Evolutionary conservation across 2,888 invertebrate genomes (phyloP).

Genomic region (Nomada ruficornis): DNA sequence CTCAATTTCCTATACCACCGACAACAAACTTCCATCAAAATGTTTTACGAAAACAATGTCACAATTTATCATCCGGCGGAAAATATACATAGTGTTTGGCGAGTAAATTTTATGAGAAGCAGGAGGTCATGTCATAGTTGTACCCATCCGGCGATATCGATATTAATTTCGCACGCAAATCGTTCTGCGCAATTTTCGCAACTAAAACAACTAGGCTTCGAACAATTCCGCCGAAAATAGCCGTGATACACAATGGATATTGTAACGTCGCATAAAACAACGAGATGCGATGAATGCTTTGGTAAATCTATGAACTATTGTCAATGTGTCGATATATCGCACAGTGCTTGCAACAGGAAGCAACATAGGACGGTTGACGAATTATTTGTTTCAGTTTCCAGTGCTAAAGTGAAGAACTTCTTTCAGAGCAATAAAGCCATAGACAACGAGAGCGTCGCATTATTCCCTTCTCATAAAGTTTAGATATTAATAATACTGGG

Average conservation of each 20-base stretch:
- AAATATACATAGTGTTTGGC: not conserved
- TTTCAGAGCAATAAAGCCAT: too few relatives aligned
- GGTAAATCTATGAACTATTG: constrained; percentile 56
- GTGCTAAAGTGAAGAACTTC: too few relatives aligned
- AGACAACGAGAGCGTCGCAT: too few relatives aligned
- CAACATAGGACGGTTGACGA: constrained; percentile 28
- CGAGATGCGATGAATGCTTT: constrained; percentile 41
- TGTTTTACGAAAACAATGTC: not conserved
- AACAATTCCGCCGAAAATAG: constrained; percentile 40
- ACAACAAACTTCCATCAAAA: not conserved
- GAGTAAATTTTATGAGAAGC: not conserved
- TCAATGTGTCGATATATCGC: constrained; percentile 44
- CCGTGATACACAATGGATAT: constrained; percentile 18
- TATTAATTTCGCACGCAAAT: constrained; percentile 6
- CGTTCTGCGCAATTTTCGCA: not conserved
- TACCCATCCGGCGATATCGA: not conserved
- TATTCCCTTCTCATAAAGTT: too few relatives aligned
- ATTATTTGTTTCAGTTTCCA: constrained; percentile 18
- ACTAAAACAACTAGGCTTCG: not conserved
- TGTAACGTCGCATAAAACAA: constrained; percentile 36
- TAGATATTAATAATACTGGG: too few relatives aligned
- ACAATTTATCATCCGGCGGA: not conserved
- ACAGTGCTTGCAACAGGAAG: constrained; percentile 45
- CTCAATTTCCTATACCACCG: not conserved
- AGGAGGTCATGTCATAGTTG: not conserved